Percentiles rank a stretch among this genome's conserved stretches.
Evolutionary conservation across 2,113 vertebrate species (phyloP).

Genomic region (Apaloderma vittatum): DNA sequence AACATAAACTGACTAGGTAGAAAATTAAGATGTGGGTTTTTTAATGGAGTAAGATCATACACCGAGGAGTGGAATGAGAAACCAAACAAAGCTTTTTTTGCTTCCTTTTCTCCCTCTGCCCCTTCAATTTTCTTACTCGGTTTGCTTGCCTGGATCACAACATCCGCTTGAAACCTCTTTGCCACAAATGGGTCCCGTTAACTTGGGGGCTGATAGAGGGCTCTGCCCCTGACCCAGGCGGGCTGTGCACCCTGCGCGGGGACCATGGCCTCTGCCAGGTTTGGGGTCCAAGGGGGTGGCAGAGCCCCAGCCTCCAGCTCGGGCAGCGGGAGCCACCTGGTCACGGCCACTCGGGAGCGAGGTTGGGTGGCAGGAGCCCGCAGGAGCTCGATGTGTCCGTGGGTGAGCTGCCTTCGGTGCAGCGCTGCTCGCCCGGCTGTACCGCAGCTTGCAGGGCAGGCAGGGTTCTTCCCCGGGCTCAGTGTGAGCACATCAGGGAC

Average conservation of each 20-base stretch:
- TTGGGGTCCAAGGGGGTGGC: too few species aligned
- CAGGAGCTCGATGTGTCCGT: too few species aligned
- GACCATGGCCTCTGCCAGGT: background rate
- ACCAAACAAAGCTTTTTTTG: background rate
- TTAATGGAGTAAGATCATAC: too few species aligned
- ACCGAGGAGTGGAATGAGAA: background rate
- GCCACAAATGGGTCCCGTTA: fast-evolving
- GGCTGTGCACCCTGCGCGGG: fast-evolving
- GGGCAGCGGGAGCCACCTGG: too few species aligned
- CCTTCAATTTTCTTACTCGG: background rate
- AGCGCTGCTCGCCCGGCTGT: too few species aligned
- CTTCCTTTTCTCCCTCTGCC: background rate
- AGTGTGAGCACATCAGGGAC: background rate
- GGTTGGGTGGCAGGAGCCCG: too few species aligned
- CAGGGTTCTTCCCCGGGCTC: background rate
- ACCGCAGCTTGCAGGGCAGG: background rate
- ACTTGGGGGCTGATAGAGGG: too few species aligned
- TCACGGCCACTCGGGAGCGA: too few species aligned
- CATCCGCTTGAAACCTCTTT: background rate
- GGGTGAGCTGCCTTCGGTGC: too few species aligned
- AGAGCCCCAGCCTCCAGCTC: too few species aligned
- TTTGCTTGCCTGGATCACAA: background rate
- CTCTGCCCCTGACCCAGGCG: background rate
- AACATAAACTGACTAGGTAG: background rate
- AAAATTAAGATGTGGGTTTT: background rate